phyloP scores from a whole-genome alignment of 2,797 vertebrate species.

The Pyrocephalus nanus region DNA sequence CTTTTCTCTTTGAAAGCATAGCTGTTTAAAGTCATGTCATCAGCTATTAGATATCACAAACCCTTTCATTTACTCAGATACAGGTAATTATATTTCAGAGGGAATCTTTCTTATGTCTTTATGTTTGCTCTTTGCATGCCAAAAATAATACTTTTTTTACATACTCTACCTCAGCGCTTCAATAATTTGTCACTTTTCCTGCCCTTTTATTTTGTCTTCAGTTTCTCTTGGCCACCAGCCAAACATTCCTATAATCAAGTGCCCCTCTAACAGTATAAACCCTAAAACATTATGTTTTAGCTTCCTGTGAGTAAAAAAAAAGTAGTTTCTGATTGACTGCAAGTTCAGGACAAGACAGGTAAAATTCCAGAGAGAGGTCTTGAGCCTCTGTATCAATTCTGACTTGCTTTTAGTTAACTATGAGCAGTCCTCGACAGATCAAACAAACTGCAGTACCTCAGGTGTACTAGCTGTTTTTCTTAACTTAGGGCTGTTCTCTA shows the following conservation, averaged over 20 bases:
- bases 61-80: not conserved
- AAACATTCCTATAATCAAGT: not conserved
- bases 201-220: not conserved
- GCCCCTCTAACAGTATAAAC: not conserved
- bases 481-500: not conserved
- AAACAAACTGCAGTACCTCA: not conserved
- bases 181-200: not conserved
- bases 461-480: not conserved
- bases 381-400: not conserved
- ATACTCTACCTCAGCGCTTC: not conserved
- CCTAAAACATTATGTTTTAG: not conserved
- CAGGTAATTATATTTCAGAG: not conserved
- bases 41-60: not conserved
- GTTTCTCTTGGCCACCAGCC: not conserved
- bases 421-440: not conserved
- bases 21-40: not conserved
- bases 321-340: not conserved
- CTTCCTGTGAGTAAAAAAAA: not conserved
- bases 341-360: not conserved
- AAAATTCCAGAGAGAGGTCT: slow-evolving; percentile 17
- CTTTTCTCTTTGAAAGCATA: not conserved
- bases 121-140: not conserved
- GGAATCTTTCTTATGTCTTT: not conserved
- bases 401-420: not conserved
- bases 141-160: not conserved